A percentile compares a stretch with the other conserved stretches of the same genome.
These are phyloP conservation scores for Drosophila picticornis DNA, from an alignment of 2,888 invertebrate genomes.

Conservation along the genomic window DNA sequence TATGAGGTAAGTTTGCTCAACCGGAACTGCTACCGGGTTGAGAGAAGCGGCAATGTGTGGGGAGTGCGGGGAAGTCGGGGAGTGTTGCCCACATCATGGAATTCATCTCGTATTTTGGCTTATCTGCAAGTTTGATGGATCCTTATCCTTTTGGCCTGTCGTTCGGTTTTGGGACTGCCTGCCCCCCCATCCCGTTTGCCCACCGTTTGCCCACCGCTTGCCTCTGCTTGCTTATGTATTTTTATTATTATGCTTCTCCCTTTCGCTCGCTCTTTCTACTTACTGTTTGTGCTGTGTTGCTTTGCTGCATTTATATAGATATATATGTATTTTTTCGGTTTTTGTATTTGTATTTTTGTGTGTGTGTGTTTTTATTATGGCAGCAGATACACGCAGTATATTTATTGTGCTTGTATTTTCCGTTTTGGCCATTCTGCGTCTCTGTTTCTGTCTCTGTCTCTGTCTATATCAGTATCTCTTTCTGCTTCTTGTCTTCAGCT, in stretches of 20 bases:
- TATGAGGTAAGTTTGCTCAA: conserved; percentile 64
- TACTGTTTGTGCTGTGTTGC: conserved; percentile 37
- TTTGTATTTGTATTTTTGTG: conserved; percentile 3
- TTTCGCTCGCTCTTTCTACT: not conserved
- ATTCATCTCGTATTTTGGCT: conserved; percentile 68
- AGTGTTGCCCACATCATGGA: conserved; percentile 24
- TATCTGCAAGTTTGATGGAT: conserved; percentile 81
- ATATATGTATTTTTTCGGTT: conserved; percentile 2
- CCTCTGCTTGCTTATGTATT: conserved; percentile 44
- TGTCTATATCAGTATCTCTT: conserved; percentile 1
- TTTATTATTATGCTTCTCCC: conserved; percentile 48
- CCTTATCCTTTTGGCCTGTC: conserved; percentile 70
- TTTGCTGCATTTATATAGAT: conserved; percentile 43
- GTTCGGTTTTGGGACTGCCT: conserved; percentile 17
- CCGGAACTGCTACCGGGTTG: conserved; percentile 14
- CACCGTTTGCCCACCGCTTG: not conserved
- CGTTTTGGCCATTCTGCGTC: conserved; percentile 15
- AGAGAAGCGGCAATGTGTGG: not conserved
- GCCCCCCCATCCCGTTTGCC: not conserved
- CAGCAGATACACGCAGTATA: conserved; percentile 70
- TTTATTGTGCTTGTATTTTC: conserved; percentile 64
- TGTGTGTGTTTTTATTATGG: conserved; percentile 65
- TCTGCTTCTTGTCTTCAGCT: conserved; percentile 28
- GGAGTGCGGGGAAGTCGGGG: not conserved
- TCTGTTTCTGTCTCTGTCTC: conserved; percentile 2